Evolutionary conservation across 2,113 vertebrate species (phyloP), one percentile per base, ranked within the genome.

Genomic region (Puffinus mauretanicus): DNA sequence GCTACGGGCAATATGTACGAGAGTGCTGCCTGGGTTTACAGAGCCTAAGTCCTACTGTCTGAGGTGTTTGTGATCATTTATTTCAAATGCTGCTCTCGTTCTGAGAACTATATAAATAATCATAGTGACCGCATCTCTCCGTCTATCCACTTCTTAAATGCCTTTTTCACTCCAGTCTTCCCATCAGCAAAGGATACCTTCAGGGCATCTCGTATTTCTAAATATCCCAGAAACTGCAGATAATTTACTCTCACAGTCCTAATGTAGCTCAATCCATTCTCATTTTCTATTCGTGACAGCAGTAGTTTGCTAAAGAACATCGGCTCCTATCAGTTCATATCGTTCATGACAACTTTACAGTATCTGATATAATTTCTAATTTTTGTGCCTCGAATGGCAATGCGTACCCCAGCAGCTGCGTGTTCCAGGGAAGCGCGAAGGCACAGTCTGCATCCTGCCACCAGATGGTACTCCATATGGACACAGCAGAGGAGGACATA

Each of bases 391-490:
- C 6, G n/a, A 75, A 94, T 47, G 73, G 95, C 88, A 92, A 88
- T 1, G 42, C 16, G 2, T 72, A 51, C 84, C 84, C 89, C 62
- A 65, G 90, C 96, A 97, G 91, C 92, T 89, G 96, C 82, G 21
- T 62, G 72, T 96, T 51, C 84, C 86, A n/a, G 61, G 93, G 76
- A 97, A 94, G 95, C 62, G 71, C 67, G n/a, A 95, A 97, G 95
- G 47, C 86, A 79, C 70, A 96, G 95, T 6, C 69, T 97, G 97
- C 95, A 87, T 88, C 85, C 87, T 97, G 49, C 81, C 82, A 93
- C 34, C 88, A 97, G 97, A 97, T 97, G 97, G 96, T 92, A 62
- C 85, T 94, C 97, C 97, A 97, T 97, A 97, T 97, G 97, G 96
- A 42, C 96, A 94, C 90, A 80, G 93, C 96, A 69, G 36, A 97